Conservation (phyloP, 2,113 vertebrate genomes). For the human region GRCh38 chr16:24244501-24245000, state of each 20-base stretch:
- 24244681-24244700: not conserved
- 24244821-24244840: not conserved
- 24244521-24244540: conserved; percentile 61
- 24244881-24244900: not conserved
- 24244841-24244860: not conserved
- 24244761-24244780: conserved; percentile 12
- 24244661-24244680: not conserved
- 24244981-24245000: not conserved
- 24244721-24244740: not conserved
- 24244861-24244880: not conserved
- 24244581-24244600: conserved; percentile 51
- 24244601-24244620: conserved; percentile 6
- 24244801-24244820: not conserved
- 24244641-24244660: not conserved
- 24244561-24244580: conserved; percentile 24
- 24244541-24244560: conserved; percentile 58
- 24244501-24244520: conserved; percentile 43
- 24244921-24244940: not conserved
- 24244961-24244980: not conserved
- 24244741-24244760: not conserved
- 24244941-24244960: not conserved
- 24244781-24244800: not conserved
- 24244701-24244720: not conserved
- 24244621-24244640: conserved; percentile 3
- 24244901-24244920: not conserved